Percentiles rank a stretch among this genome's conserved stretches.
Evolutionary conservation across 2,888 invertebrate genomes (phyloP).

Genomic region (Therioaphis trifolii): DNA sequence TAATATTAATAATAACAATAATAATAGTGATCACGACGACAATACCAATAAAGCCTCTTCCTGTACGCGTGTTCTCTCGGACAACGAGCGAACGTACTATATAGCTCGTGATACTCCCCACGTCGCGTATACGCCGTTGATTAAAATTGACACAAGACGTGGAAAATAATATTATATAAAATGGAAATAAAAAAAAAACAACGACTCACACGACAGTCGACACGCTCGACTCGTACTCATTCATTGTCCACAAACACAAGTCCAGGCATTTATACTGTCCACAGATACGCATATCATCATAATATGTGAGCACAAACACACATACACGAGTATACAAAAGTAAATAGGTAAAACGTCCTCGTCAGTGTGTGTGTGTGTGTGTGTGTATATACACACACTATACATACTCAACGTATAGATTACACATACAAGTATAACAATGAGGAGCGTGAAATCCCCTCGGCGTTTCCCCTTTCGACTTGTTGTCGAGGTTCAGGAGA

Average conservation of each 20-base stretch:
- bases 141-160: conserved; percentile 26
- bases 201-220: no score
- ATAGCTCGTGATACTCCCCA: background rate
- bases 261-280: no score
- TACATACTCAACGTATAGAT: no score
- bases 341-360: background rate
- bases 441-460: conserved; percentile 16
- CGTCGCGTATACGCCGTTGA: conserved; percentile 3
- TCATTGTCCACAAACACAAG: no score
- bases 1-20: background rate
- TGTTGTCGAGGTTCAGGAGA: background rate
- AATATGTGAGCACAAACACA: background rate
- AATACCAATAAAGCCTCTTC: no score
- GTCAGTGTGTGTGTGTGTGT: background rate
- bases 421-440: background rate
- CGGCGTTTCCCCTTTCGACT: background rate
- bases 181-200: background rate
- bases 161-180: background rate
- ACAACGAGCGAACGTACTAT: no score
- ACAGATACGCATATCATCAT: background rate
- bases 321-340: background rate
- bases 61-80: no score
- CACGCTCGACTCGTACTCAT: no score
- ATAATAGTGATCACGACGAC: background rate
- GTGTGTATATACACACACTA: no score